Evolutionary conservation across 2,888 invertebrate species (phyloP), one percentile per base, ranked within the genome.

Genomic region (Venustoraphidia nigricollis): DNA sequence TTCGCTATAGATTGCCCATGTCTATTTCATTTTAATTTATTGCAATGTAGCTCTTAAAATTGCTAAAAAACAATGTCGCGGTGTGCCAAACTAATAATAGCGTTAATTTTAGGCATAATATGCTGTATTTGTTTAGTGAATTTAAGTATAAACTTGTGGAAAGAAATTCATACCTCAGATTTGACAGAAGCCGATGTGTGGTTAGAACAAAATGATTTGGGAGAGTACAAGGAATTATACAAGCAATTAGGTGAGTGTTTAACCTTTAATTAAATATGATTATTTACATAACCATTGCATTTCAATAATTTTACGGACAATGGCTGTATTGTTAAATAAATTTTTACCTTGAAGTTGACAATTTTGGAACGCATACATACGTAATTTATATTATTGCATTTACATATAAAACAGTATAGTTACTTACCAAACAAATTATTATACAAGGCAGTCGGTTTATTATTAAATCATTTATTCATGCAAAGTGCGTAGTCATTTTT

Each of bases 121-220:
- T 68, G 68, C 62, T 68, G 66, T 55, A 59, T 67, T 52, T 70
- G 67, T 52, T 59, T 73, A 55, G 57, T 67, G 50, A 69, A 67
- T 59, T 59, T 71, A 54, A 67, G 67, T 52, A 61, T 69, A 56
- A 63, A 64, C 57, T 63, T 69, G 58, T 66, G 69, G 66, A 59
- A 65, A 53, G 63, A 63, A 39, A 61, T 65, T 55, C 58, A 62
- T 36, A 51, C 55, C 49, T 49, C 54, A 9, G 51, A 55, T 70
- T 55, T 54, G 27, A 71, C 70, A 39, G 75, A 79, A 65, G 81
- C 84, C 49, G 81, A 83, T 58, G 71, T 76, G 60, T 88, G 87
- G 87, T 68, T 87, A 53, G 77, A 80, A 50, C 79, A 83, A 61
- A 83, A 83, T 62, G 77, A 81, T 54, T 71, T 87, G 52, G 72